Evolutionary conservation across 2,797 vertebrate genomes (phyloP).

Genomic region (Eospalax fontanierii): DNA sequence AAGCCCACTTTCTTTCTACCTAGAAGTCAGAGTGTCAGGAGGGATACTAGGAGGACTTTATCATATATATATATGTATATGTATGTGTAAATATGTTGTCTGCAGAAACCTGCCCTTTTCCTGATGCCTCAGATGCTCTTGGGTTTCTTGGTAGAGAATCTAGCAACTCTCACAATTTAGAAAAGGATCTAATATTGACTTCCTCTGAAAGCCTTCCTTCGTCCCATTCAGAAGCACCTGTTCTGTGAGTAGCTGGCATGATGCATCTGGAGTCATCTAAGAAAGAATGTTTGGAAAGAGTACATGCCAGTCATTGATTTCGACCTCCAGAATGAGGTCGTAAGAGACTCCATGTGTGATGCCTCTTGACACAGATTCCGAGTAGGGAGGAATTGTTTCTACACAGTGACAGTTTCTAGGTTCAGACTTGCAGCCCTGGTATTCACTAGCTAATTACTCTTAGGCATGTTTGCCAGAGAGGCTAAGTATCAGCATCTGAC

Average conservation of each 20-base stretch:
- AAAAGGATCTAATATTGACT: background rate
- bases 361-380: background rate
- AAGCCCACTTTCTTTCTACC: background rate
- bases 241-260: background rate
- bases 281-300: background rate
- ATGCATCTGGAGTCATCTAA: background rate
- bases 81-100: background rate
- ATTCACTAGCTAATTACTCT: background rate
- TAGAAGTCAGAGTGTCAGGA: background rate
- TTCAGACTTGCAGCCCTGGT: background rate
- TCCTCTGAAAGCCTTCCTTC: background rate
- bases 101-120: background rate
- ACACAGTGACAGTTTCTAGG: background rate
- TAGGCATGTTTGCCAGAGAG: background rate
- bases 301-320: fast-evolving
- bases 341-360: background rate
- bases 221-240: background rate
- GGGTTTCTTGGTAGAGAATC: background rate
- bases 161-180: background rate
- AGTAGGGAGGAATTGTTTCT: background rate
- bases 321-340: background rate
- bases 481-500: background rate
- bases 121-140: background rate
- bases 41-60: background rate
- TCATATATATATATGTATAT: background rate